Evolutionary conservation across 2,797 vertebrate species (phyloP).

Genomic region (Periparus ater): DNA sequence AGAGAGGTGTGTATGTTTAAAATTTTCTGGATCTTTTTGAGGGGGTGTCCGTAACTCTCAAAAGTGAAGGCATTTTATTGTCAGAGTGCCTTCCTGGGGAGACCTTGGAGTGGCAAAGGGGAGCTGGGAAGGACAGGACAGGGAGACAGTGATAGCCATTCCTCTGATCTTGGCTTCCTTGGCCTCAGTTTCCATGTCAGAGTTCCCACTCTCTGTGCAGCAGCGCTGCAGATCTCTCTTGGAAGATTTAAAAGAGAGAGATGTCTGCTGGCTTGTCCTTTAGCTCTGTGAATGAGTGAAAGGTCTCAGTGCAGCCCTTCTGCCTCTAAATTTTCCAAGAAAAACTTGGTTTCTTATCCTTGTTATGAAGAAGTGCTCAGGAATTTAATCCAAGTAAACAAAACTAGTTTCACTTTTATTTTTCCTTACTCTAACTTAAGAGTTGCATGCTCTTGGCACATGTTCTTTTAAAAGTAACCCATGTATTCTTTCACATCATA

Average conservation of each 20-base stretch:
- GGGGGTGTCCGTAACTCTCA: rapidly evolving
- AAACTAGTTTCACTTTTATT: background rate
- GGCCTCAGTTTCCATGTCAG: background rate
- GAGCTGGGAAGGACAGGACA: background rate
- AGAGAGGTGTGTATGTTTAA: background rate
- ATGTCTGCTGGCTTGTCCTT: background rate
- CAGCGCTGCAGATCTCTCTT: rapidly evolving
- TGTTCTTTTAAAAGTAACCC: background rate
- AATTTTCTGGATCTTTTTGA: background rate
- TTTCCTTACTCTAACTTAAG: background rate
- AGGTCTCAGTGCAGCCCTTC: background rate
- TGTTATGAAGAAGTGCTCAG: background rate
- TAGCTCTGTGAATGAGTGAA: background rate
- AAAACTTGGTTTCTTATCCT: background rate
- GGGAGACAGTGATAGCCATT: background rate
- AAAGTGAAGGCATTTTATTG: background rate
- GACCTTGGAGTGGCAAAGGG: background rate
- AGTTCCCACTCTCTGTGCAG: background rate
- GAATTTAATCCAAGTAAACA: background rate
- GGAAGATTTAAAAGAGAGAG: background rate
- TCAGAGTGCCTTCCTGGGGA: background rate
- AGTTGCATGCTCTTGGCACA: background rate
- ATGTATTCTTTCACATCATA: background rate
- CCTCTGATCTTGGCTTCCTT: background rate
- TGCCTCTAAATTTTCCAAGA: background rate